These are phyloP conservation scores for Tokudaia muenninki DNA, from an alignment of 2,797 vertebrate species.

Conservation along the genomic window DNA sequence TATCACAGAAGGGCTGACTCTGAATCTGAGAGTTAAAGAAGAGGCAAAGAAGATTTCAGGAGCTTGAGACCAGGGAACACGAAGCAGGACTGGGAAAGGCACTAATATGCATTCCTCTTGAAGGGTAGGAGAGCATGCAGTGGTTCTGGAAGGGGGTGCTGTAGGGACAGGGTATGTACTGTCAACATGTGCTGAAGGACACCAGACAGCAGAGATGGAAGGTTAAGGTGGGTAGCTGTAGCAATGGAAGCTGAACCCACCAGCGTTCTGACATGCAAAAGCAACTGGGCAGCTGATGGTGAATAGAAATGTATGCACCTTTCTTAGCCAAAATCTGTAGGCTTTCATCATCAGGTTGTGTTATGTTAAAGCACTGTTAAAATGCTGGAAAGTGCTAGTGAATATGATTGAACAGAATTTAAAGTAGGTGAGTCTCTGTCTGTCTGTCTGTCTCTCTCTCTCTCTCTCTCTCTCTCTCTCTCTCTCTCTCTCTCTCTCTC, in stretches of 20 bases:
- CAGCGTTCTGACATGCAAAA: background rate
- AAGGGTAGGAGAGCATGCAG: background rate
- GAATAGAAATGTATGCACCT: background rate
- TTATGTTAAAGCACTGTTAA: background rate
- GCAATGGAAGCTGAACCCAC: background rate
- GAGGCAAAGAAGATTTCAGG: background rate
- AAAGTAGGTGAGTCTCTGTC: background rate
- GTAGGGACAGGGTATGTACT: background rate
- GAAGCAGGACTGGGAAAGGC: background rate
- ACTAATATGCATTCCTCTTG: background rate
- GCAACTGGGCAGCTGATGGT: background rate
- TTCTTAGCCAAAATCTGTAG: background rate
- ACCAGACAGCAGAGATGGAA: background rate
- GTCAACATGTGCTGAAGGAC: background rate
- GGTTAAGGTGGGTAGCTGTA: background rate
- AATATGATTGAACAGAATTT: background rate
- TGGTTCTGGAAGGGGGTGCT: background rate
- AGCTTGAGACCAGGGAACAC: background rate
- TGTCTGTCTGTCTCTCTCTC: no score
- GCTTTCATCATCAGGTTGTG: background rate
- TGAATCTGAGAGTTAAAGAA: background rate
- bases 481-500: background rate
- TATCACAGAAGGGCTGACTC: background rate
- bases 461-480: no score
- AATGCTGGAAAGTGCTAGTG: background rate